Evolutionary conservation across 2,888 invertebrate genomes (phyloP).

Genomic region (Euproctis similis): DNA sequence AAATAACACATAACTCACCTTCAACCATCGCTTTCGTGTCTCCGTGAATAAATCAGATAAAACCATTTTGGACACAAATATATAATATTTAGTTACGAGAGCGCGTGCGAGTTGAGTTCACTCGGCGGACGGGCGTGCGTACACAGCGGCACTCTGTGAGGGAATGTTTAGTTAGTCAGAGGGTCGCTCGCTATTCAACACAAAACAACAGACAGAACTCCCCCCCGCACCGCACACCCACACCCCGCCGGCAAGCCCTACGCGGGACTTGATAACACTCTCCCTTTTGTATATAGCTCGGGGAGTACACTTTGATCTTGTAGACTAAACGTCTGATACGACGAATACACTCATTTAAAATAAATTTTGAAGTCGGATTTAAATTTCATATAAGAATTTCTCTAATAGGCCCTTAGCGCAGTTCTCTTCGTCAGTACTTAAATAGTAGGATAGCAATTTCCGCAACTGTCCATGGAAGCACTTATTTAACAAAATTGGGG

Average conservation of each 20-base stretch:
- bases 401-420: too few species aligned
- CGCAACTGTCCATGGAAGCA: too few species aligned
- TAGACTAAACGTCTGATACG: too few species aligned
- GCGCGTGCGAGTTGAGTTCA: constrained; percentile 17
- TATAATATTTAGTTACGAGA: too few species aligned
- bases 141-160: constrained; percentile 23
- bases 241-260: constrained; percentile 5
- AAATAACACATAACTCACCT: constrained; percentile 36
- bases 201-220: constrained; percentile 8
- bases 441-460: too few species aligned
- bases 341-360: too few species aligned
- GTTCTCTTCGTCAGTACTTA: too few species aligned
- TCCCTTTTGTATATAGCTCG: neutral
- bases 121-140: constrained; percentile 26
- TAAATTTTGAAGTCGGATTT: too few species aligned
- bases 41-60: constrained; percentile 64
- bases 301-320: too few species aligned
- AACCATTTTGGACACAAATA: constrained; percentile 44
- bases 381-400: too few species aligned
- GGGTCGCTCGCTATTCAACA: constrained; percentile 22
- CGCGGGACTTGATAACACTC: constrained; percentile 2
- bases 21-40: constrained; percentile 62
- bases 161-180: constrained; percentile 46
- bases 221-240: constrained; percentile 8
- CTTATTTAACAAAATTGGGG: too few species aligned